phyloP scores from a whole-genome alignment of 2,888 invertebrate species.

The Parasteatoda lunata region DNA sequence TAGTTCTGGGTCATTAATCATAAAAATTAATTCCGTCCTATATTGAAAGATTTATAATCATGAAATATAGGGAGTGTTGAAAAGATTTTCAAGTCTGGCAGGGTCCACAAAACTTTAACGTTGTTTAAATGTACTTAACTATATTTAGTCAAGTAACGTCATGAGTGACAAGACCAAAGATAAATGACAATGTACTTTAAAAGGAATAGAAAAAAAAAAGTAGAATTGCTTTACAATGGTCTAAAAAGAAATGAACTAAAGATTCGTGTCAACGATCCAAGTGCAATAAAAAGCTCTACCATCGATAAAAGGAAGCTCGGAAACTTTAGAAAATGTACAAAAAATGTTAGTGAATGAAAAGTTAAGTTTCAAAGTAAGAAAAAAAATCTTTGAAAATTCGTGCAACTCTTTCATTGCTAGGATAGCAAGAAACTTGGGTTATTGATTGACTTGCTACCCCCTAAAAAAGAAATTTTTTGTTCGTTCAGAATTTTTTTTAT shows the following conservation, averaged over 20 bases:
- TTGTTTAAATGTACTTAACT: too few relatives aligned
- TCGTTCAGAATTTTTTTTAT: conserved; percentile 51
- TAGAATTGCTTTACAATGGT: background rate
- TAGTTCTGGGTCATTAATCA: too few relatives aligned
- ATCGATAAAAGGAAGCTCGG: conserved; percentile 17
- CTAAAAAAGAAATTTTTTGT: conserved; percentile 45
- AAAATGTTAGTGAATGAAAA: conserved; percentile 38
- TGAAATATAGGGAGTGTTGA: too few relatives aligned
- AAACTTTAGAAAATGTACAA: conserved; percentile 38
- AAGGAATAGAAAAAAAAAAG: conserved; percentile 15
- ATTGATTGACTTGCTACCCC: conserved; percentile 64
- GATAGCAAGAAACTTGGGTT: conserved; percentile 58
- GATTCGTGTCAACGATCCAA: conserved; percentile 62
- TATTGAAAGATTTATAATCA: too few relatives aligned
- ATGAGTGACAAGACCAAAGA: background rate
- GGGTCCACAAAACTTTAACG: too few relatives aligned
- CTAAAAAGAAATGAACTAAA: conserved; percentile 52
- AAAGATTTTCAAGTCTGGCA: too few relatives aligned
- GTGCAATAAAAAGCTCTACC: conserved; percentile 51
- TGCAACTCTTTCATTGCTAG: conserved; percentile 59
- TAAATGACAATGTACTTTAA: conserved; percentile 19
- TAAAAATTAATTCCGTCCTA: too few relatives aligned
- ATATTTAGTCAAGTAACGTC: too few relatives aligned
- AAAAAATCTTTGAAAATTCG: conserved; percentile 54
- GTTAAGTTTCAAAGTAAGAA: conserved; percentile 20